phyloP scores from a whole-genome alignment of 92 coral and sea anemone genomes.

The Siderastrea radians region DNA sequence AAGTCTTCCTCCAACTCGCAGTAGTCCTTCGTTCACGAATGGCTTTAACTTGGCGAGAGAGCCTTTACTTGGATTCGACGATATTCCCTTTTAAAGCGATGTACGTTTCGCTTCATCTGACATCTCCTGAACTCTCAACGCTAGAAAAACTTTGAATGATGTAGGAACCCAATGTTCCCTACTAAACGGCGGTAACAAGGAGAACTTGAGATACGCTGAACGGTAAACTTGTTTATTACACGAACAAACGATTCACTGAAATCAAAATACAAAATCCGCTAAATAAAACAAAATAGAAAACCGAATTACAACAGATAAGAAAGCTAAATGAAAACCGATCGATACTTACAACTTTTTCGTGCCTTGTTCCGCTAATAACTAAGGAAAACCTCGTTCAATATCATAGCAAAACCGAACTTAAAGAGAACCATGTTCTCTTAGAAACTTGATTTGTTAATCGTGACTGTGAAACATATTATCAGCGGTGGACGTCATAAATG shows the following conservation, averaged over 20 bases:
- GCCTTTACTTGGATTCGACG: slow-evolving; percentile 16
- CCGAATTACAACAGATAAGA: too few species aligned
- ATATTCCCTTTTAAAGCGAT: slow-evolving; percentile 6
- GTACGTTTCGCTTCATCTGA: slow-evolving; percentile 11
- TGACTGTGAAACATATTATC: not conserved
- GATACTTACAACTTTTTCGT: too few species aligned
- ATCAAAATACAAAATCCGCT: not conserved
- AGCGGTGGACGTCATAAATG: slow-evolving; percentile 6
- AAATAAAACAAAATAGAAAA: too few species aligned
- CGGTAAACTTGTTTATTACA: slow-evolving; percentile 17
- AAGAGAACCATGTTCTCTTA: slow-evolving; percentile 11
- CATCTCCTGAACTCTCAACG: slow-evolving; percentile 13
- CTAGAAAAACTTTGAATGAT: slow-evolving; percentile 24
- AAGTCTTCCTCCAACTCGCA: slow-evolving; percentile 63
- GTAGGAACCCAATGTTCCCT: slow-evolving; percentile 17
- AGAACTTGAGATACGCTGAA: slow-evolving; percentile 17
- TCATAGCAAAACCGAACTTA: not conserved
- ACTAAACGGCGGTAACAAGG: slow-evolving; percentile 4
- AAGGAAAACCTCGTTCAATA: too few species aligned
- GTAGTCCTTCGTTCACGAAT: slow-evolving; percentile 41
- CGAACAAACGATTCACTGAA: slow-evolving; percentile 17
- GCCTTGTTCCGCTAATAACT: too few species aligned
- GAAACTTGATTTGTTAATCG: slow-evolving; percentile 4
- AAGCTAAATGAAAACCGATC: too few species aligned
- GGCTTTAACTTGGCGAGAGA: slow-evolving; percentile 44